phyloP scores from a whole-genome alignment of 2,888 invertebrate species.

The Thymelicus lineola region DNA sequence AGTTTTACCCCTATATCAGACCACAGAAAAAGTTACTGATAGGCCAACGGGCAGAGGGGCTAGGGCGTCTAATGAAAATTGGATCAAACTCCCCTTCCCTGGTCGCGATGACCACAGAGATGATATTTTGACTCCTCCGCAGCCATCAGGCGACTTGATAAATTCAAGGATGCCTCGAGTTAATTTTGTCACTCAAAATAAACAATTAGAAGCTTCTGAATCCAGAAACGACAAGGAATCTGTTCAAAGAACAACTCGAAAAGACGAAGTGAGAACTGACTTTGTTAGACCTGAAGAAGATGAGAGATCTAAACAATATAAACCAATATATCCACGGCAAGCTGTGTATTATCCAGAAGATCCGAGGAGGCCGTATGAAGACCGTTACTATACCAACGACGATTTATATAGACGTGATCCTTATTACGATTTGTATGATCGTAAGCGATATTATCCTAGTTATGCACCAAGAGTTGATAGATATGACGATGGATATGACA shows the following conservation, averaged over 20 bases:
- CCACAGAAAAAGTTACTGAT: conserved; percentile 76
- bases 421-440: conserved; percentile 72
- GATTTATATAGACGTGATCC: conserved; percentile 76
- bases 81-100: conserved; percentile 86
- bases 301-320: conserved; percentile 60
- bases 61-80: conserved; percentile 85
- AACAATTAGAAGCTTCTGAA: conserved; percentile 78
- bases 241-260: conserved; percentile 71
- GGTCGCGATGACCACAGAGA: conserved; percentile 66
- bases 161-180: conserved; percentile 87
- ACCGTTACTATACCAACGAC: conserved; percentile 67
- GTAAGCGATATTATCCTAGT: conserved; percentile 62
- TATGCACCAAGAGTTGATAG: conserved; percentile 69
- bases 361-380: conserved; percentile 70
- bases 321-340: conserved; percentile 77
- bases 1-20: conserved; percentile 63
- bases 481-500: conserved; percentile 75
- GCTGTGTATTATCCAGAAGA: conserved; percentile 80
- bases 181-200: conserved; percentile 88
- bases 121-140: conserved; percentile 80
- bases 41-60: conserved; percentile 86
- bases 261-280: conserved; percentile 76
- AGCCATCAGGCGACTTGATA: conserved; percentile 82
- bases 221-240: conserved; percentile 80
- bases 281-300: conserved; percentile 78